Conservation (phyloP, 30 jellyfish, hydroid and myxozoan species). For the Morbakka virulenta region DNA sequence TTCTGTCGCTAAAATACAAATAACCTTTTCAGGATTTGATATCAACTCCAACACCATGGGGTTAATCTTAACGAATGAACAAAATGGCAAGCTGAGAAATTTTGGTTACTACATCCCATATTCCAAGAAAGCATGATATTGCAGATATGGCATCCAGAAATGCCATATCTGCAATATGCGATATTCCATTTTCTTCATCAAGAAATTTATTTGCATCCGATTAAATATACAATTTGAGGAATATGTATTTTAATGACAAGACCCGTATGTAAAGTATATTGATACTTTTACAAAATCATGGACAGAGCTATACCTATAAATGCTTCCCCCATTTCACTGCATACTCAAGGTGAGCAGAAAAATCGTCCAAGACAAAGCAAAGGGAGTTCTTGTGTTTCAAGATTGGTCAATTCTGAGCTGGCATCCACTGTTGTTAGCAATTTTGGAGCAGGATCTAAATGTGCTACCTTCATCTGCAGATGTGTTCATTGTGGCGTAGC, state of each 20-base stretch:
- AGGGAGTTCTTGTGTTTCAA: slow-evolving; percentile 50
- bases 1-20: too few relatives aligned
- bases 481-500: background rate
- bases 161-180: too few relatives aligned
- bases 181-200: background rate
- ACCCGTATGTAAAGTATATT: slow-evolving; percentile 12
- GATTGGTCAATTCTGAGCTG: slow-evolving; percentile 60
- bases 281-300: slow-evolving; percentile 24
- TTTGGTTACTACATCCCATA: too few relatives aligned
- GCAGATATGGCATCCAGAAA: too few relatives aligned
- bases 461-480: background rate
- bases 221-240: slow-evolving; percentile 1
- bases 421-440: slow-evolving; percentile 20
- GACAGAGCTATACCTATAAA: background rate
- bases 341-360: slow-evolving; percentile 17
- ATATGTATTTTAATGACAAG: background rate
- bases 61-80: too few relatives aligned
- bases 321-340: slow-evolving; percentile 17
- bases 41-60: too few relatives aligned
- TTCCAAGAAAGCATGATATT: too few relatives aligned
- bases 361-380: slow-evolving; percentile 26
- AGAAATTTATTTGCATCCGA: slow-evolving; percentile 17
- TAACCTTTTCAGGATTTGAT: too few relatives aligned
- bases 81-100: too few relatives aligned
- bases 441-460: background rate